Base-by-base conservation (phyloP, 2,888 invertebrate genomes). In the Ophion ventricosus region DNA sequence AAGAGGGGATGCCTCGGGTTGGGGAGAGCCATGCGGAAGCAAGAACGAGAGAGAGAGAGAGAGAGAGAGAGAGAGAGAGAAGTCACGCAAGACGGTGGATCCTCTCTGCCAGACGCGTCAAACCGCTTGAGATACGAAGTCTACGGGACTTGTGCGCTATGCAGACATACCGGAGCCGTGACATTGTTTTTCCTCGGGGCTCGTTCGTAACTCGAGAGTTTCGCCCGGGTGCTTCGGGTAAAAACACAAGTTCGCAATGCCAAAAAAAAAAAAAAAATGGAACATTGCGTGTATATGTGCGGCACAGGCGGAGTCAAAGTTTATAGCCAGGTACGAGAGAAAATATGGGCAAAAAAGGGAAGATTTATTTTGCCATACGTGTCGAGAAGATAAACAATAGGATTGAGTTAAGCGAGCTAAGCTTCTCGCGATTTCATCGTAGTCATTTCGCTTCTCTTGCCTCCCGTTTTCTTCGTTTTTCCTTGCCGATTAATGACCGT, bases 131-230 rank as follows among this genome's bases (percentile, higher is more conserved):
- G 82, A 61, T 75, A 61, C 66, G 23, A 72, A 70, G 75, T 80
- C 83, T 66, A 63, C 72, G 67, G 67, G 49, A 63, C 78, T 54
- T 40, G 59, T 43, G 69, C 40, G 67, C 64, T 79, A 29, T 29
- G 74, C 79, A 83, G 83, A 83, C 83, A 79, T 29, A 56, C 70
- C 35, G 79, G 70, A 79, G 83, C 83, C 83, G 29, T 49, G 69
- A 64, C 63, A 70, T 77, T 77, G 77, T 77, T 83, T 79, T 79
- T 79, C 70, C 75, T 66, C 70, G 67, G 54, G 43, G 67, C 26
- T 79, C 57, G 26, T 66, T 66, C 76, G 63, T 75, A 79, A 82
- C 70, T 66, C 70, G 75, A 59, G 76, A 75, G 70, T 80, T 80
- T 72, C 70, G 75, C 75, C 49, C 35, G 23, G 57, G 67, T 54